These are phyloP conservation scores for Hipposideros armiger DNA, from an alignment of 2,113 vertebrate genomes.

Conservation along the genomic window DNA sequence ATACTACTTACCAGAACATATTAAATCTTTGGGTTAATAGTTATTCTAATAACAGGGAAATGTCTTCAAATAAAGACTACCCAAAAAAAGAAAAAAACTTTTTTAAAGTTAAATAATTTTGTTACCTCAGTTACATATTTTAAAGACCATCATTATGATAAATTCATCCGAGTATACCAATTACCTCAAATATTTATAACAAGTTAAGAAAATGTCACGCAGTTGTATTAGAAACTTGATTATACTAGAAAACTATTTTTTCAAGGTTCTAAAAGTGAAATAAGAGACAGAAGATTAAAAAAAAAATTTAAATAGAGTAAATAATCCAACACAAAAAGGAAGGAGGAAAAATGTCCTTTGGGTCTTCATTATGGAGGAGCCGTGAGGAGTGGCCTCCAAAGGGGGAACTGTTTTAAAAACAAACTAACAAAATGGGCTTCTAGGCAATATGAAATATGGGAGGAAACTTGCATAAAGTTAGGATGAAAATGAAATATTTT, in stretches of 20 bases:
- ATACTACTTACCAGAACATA: conserved; percentile 43
- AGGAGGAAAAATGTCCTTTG: background rate
- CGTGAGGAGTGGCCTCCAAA: conserved; percentile 13
- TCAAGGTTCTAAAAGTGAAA: conserved; percentile 7
- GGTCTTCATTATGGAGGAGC: background rate
- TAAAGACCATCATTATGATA: conserved; percentile 48
- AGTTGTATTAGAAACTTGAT: background rate
- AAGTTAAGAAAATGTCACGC: background rate
- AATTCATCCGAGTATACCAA: conserved; percentile 42
- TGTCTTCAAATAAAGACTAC: conserved; percentile 9
- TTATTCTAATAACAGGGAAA: conserved; percentile 37
- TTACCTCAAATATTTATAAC: conserved; percentile 43
- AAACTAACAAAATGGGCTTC: background rate
- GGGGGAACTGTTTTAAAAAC: conserved; percentile 4
- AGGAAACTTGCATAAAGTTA: background rate
- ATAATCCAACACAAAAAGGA: conserved; percentile 26
- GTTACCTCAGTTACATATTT: conserved; percentile 18
- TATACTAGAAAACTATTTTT: conserved; percentile 13
- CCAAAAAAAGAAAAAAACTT: background rate
- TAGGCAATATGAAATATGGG: background rate
- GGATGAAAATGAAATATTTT: conserved; percentile 6
- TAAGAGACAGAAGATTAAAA: background rate
- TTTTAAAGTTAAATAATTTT: conserved; percentile 37
- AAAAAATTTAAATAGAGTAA: background rate
- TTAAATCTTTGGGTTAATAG: conserved; percentile 52